Conservation (phyloP, 2,113 vertebrate genomes). For the Balaeniceps rex region DNA sequence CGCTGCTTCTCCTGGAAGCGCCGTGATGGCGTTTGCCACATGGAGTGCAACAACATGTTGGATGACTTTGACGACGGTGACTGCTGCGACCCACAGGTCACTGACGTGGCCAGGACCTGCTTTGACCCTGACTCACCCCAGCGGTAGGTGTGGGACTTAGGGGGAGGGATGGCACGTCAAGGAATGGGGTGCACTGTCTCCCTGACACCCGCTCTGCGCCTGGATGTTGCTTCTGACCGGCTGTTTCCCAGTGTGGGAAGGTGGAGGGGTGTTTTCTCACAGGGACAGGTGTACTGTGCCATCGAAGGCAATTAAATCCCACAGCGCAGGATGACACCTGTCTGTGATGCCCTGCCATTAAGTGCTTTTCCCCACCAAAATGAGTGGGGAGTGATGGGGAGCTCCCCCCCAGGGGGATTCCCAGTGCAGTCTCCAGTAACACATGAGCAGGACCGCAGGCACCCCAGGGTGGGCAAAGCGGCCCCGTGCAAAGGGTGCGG, state of each 20-base stretch:
- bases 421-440: neutral
- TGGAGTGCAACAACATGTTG: constrained; percentile 91
- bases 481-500: neutral
- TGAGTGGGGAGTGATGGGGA: neutral
- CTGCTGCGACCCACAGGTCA: constrained; percentile 85
- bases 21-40: constrained; percentile 86
- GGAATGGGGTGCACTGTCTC: neutral
- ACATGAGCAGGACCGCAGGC: accelerated
- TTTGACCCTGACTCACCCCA: constrained; percentile 91
- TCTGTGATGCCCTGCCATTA: neutral
- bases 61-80: constrained; percentile 95
- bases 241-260: neutral
- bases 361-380: accelerated
- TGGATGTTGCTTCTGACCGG: accelerated
- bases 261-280: accelerated
- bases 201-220: accelerated
- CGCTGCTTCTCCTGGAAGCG: constrained; percentile 91
- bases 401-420: accelerated
- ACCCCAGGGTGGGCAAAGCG: accelerated
- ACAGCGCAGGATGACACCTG: accelerated
- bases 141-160: constrained; percentile 70
- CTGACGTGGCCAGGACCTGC: constrained; percentile 86
- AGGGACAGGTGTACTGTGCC: neutral
- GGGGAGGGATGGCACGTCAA: accelerated
- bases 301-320: neutral